Evolutionary conservation across 2,888 invertebrate genomes (phyloP).

Genomic region (Temnothorax unifasciatus): DNA sequence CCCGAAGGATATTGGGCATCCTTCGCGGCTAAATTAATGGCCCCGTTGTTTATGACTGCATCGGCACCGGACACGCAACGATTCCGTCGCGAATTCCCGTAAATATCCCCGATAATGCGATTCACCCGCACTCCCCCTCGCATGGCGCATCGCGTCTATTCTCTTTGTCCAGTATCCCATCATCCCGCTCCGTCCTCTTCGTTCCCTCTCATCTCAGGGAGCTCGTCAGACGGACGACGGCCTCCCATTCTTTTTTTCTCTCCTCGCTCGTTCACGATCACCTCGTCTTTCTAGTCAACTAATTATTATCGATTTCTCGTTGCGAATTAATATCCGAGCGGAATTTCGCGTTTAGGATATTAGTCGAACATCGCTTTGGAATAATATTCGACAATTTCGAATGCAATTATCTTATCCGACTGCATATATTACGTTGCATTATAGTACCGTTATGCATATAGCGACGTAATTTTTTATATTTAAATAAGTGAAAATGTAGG

Average conservation of each 20-base stretch:
- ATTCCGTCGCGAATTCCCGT: constrained; percentile 83
- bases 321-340: constrained; percentile 38
- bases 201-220: constrained; percentile 26
- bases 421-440: not conserved
- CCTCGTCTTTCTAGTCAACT: constrained; percentile 10
- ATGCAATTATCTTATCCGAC: not conserved
- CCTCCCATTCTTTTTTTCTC: constrained; percentile 42
- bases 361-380: not conserved
- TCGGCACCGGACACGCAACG: constrained; percentile 82
- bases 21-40: constrained; percentile 85
- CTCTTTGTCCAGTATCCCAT: constrained; percentile 20
- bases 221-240: constrained; percentile 24
- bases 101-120: constrained; percentile 77
- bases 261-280: constrained; percentile 7
- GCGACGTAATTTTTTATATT: not conserved
- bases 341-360: constrained; percentile 48
- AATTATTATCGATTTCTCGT: constrained; percentile 44
- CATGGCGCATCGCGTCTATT: constrained; percentile 18
- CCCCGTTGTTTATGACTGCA: constrained; percentile 84
- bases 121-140: constrained; percentile 55
- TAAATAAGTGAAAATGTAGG: not conserved
- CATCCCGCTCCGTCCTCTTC: constrained; percentile 11
- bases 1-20: constrained; percentile 84
- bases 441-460: too few species aligned
- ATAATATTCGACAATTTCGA: constrained; percentile 11